phyloP scores from a whole-genome alignment of 2,888 invertebrate genomes.

The Drosophila koepferae region DNA sequence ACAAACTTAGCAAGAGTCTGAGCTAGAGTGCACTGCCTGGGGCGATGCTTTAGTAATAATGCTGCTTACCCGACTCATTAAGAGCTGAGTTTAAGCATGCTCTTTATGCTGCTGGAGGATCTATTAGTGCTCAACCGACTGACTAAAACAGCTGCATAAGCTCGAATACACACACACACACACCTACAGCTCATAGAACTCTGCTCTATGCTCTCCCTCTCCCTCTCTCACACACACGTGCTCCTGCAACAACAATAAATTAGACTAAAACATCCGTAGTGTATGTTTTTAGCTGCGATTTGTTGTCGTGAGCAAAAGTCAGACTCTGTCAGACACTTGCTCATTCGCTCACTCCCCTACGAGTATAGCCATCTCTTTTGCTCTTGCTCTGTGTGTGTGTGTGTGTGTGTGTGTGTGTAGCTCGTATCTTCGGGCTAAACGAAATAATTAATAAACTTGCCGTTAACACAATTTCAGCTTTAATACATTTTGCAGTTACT shows the following conservation, averaged over 20 bases:
- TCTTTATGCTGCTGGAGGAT: conserved; percentile 3
- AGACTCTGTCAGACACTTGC: conserved; percentile 6
- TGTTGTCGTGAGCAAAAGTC: conserved; percentile 40
- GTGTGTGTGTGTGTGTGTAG: background rate
- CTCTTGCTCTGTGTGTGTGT: background rate
- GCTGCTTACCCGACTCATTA: conserved; percentile 19
- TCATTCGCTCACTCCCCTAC: background rate
- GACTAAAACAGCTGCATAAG: conserved; percentile 28
- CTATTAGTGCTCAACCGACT: conserved; percentile 35
- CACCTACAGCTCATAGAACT: conserved; percentile 10
- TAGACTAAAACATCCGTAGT: conserved; percentile 50
- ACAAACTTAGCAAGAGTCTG: background rate
- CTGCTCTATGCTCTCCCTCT: background rate
- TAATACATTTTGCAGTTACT: conserved; percentile 55
- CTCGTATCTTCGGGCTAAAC: conserved; percentile 41
- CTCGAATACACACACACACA: background rate
- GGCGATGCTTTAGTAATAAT: conserved; percentile 14
- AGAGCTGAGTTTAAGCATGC: background rate
- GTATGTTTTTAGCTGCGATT: conserved; percentile 36
- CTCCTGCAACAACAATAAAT: conserved; percentile 58
- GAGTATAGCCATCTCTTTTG: background rate
- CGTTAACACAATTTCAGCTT: conserved; percentile 66
- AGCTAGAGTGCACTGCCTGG: background rate
- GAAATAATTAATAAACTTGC: conserved; percentile 71
- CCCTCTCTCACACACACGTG: conserved; percentile 2